phyloP scores from a whole-genome alignment of 1,140 invertebrate genomes.

The Drosophila murphyi region DNA sequence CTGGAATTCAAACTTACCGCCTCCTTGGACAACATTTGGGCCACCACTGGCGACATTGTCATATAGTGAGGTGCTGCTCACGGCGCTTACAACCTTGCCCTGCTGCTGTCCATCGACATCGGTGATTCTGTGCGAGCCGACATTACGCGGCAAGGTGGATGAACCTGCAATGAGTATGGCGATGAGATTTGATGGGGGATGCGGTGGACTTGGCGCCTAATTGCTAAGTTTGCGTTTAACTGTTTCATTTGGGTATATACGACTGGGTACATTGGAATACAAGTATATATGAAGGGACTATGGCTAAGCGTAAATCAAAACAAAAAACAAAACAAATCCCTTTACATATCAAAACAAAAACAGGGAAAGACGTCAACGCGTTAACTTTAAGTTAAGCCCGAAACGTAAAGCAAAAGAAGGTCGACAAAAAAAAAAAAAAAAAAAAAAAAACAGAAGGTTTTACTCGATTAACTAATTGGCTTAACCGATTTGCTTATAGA shows the following conservation, averaged over 20 bases:
- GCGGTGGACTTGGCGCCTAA: slow-evolving; percentile 69
- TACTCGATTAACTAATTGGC: slow-evolving; percentile 3
- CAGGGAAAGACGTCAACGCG: background rate
- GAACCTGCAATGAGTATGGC: slow-evolving; percentile 87
- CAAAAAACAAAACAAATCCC: background rate
- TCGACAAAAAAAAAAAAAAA: slow-evolving; percentile 1
- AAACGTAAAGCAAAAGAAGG: slow-evolving; percentile 9
- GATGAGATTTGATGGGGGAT: slow-evolving; percentile 82
- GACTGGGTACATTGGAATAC: slow-evolving; percentile 17
- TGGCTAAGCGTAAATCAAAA: slow-evolving; percentile 13
- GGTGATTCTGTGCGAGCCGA: slow-evolving; percentile 88
- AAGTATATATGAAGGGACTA: slow-evolving; percentile 1
- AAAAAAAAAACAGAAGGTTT: background rate
- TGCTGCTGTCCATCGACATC: slow-evolving; percentile 85
- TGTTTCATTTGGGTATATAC: slow-evolving; percentile 20
- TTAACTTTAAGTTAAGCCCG: background rate
- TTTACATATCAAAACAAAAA: background rate
- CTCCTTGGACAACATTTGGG: slow-evolving; percentile 50
- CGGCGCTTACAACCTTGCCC: slow-evolving; percentile 90
- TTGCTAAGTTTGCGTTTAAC: slow-evolving; percentile 27
- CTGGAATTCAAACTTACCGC: slow-evolving; percentile 43
- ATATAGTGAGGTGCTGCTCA: slow-evolving; percentile 94
- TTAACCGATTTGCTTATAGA: slow-evolving; percentile 22
- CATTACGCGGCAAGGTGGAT: slow-evolving; percentile 92
- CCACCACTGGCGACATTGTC: slow-evolving; percentile 90